These are phyloP conservation scores for Mythimna vitellina DNA, from an alignment of 2,888 invertebrate genomes.

Conservation along the genomic window DNA sequence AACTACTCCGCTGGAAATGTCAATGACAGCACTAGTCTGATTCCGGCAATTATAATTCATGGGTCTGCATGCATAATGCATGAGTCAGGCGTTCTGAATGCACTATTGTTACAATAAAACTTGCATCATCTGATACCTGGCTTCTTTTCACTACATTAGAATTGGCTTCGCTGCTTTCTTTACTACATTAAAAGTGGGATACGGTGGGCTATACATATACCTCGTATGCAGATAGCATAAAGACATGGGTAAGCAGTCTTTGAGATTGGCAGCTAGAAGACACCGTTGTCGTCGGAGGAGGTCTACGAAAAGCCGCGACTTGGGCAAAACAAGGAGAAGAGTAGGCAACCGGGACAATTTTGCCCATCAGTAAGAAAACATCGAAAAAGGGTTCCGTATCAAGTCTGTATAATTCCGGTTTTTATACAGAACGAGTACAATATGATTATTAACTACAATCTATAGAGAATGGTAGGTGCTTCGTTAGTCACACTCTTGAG, in stretches of 20 bases:
- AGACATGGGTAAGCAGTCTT: neutral
- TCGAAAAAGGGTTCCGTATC: neutral
- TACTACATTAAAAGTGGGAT: neutral
- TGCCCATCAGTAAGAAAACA: neutral
- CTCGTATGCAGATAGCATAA: neutral
- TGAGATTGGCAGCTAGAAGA: too few species aligned
- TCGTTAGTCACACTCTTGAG: conserved; percentile 5
- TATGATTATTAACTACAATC: conserved; percentile 15
- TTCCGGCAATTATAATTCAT: conserved; percentile 10
- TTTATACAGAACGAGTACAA: conserved; percentile 10
- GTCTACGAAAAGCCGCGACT: too few species aligned
- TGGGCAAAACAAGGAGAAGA: too few species aligned
- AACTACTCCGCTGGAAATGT: conserved; percentile 28
- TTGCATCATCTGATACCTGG: neutral
- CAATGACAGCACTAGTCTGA: conserved; percentile 21
- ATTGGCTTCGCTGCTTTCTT: neutral
- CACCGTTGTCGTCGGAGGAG: too few species aligned
- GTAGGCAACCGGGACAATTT: too few species aligned
- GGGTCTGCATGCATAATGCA: conserved; percentile 3
- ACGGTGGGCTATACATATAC: neutral
- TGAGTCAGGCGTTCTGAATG: neutral
- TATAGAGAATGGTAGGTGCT: neutral
- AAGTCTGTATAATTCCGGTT: neutral
- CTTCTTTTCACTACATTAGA: neutral
- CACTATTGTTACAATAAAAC: neutral